phyloP scores from a whole-genome alignment of 2,113 vertebrate species.

The Cyprinodon variegatus region DNA sequence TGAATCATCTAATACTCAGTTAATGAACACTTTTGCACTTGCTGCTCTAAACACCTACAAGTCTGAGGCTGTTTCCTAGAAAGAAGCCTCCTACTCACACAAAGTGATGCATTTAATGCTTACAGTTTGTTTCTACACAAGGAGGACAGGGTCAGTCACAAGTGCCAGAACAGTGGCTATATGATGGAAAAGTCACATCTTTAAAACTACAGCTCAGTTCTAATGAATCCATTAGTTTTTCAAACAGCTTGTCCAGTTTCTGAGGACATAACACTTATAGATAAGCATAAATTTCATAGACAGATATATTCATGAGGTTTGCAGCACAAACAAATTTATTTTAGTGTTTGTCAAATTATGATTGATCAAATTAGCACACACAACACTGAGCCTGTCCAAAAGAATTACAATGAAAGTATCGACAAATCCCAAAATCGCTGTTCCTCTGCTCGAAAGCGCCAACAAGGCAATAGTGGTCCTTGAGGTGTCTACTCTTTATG shows the following conservation, averaged over 20 bases:
- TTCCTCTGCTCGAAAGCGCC: too few relatives aligned
- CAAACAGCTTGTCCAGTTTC: not conserved
- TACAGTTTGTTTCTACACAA: slow-evolving; percentile 26
- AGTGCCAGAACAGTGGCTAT: not conserved
- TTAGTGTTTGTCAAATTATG: too few relatives aligned
- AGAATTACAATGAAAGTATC: too few relatives aligned
- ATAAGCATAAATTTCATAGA: not conserved
- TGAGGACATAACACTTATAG: slow-evolving; percentile 3
- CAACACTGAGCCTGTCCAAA: too few relatives aligned
- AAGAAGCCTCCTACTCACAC: slow-evolving; percentile 49
- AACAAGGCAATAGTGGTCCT: too few relatives aligned
- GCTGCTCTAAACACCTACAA: slow-evolving; percentile 48
- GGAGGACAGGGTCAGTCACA: slow-evolving; percentile 1
- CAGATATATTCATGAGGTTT: not conserved
- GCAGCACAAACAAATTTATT: too few relatives aligned
- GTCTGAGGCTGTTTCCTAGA: slow-evolving; percentile 46
- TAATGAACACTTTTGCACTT: slow-evolving; percentile 41
- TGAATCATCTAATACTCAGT: slow-evolving; percentile 49
- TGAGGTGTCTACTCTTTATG: too few relatives aligned
- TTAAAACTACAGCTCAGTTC: not conserved
- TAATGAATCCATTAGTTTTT: not conserved
- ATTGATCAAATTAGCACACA: too few relatives aligned
- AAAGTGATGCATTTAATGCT: slow-evolving; percentile 49
- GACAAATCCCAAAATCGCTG: too few relatives aligned
- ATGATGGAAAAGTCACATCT: not conserved